phyloP scores from a whole-genome alignment of 92 coral and sea anemone species.

The Epizoanthus scotinus region DNA sequence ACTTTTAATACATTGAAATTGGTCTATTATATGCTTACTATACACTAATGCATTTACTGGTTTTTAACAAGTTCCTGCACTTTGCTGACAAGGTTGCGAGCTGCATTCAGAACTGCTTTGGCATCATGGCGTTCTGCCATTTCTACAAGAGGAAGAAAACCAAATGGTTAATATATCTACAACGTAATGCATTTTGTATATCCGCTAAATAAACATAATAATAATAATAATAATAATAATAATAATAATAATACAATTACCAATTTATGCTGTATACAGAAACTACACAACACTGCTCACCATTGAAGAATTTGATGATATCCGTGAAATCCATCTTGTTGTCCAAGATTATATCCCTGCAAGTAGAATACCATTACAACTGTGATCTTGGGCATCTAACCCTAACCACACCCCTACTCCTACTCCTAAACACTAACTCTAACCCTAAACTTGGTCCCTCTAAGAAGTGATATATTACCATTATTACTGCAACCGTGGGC shows the following conservation, averaged over 20 bases:
- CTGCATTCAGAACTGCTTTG: slow-evolving; percentile 72
- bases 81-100: slow-evolving; percentile 77
- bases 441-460: no score
- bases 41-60: slow-evolving; percentile 48
- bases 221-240: no score
- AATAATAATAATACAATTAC: background rate
- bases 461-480: no score
- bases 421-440: no score
- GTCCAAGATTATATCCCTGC: slow-evolving; percentile 90
- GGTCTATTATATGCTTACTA: background rate
- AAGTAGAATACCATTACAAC: background rate
- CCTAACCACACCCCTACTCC: no score
- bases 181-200: background rate
- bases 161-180: background rate
- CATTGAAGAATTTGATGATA: slow-evolving; percentile 97
- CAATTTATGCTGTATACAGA: background rate
- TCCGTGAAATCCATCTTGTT: slow-evolving; percentile 99
- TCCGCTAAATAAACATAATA: no score
- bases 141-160: slow-evolving; percentile 57
- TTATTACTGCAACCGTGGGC: no score
- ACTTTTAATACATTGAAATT: no score
- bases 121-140: slow-evolving; percentile 99
- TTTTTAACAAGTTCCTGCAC: slow-evolving; percentile 90
- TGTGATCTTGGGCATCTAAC: no score
- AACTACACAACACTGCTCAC: slow-evolving; percentile 35